Base-by-base conservation (phyloP, 1,140 invertebrate species). In the Drosophila triauraria region DNA sequence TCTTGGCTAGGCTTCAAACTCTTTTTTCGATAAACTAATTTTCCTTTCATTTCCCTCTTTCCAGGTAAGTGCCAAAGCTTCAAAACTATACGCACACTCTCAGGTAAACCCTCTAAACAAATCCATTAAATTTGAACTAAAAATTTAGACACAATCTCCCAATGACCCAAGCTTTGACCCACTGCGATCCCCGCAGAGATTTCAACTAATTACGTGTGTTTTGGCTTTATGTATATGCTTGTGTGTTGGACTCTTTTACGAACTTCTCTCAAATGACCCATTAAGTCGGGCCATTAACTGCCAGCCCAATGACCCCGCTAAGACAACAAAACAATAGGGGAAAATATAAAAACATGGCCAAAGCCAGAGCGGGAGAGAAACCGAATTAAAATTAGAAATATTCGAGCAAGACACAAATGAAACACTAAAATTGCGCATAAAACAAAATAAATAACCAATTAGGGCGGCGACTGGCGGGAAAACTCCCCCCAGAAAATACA, bases 371-470 rank as follows among this genome's bases (percentile, higher is more conserved):
- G 6, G 51, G 60, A 78, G 65, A 15, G 42, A 69, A 53, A 61
- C 69, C 40, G 78, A 82, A 82, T 83, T 70, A 67, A 83, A 88
- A 80, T 80, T 80, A 70, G 46, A 83, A 84, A 77, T 76, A 78
- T 77, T 78, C 54, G 5, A 54, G 62, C 9, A 25, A 53, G 23
- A 67, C 40, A 46, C 7, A 59, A 67, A 51, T 50, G 46, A 68
- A 77, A 83, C 69, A 80, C 69, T 81, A 50, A 54, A 67, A 75
- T 75, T 48, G 59, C 48, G 40, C 78, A 82, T 79, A 86, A 88
- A 88, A 84, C 68, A 84, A 80, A 83, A 88, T 87, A 88, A 87
- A 87, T 87, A 87, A 78, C 56, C 84, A 87, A 87, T 87, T 88
- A 90, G 76, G 65, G 51, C 27, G 46, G 57, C 48, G 65, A 46